Evolutionary conservation across 2,797 vertebrate genomes (phyloP), one percentile per base, ranked within the genome.

Genomic region (Darevskia nairensis): DNA sequence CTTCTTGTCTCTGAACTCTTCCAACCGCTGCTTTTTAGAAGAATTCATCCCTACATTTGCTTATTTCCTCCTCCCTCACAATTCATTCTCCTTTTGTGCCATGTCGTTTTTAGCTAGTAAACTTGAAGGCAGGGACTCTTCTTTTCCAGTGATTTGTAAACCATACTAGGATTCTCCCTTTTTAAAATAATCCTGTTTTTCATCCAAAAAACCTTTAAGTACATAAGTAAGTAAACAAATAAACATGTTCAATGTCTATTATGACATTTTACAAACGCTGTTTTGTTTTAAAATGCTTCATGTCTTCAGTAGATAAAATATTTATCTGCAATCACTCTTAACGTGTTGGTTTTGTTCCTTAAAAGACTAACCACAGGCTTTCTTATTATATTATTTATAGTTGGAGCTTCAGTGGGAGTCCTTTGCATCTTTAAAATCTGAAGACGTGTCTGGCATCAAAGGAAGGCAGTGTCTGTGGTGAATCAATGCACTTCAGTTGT

Each of bases 401-500:
- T 64, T 74, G 59, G 25, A 64, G 7, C 79, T 75, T 86, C 29
- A 72, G 32, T 44, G 55, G 17, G 2, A 76, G 66, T 32, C 50
- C 77, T 90, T 87, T 72, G 27, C 0, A 55, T 79, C 41, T n/a
- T 8, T 8, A 75, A 82, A 17, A 35, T 80, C 74, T 39, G 32
- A 87, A 93, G 68, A 77, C 4, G 6, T 68, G 8, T 64, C 71
- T 32, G 86, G 0, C 29, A 80, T 76, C 74, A 90, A 90, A 89
- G 82, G 82, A 84, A 78, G 91, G 23, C n/a, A 89, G 1, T 39
- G 68, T 74, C 85, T 91, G 72, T 66, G 88, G 81, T 4, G 39
- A 77, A 87, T 75, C 17, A 27, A 88, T 64, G 39, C 80, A 44
- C 82, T 90, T 91, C 89, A 89, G 91, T 92, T 89, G 84, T 7